Conservation (phyloP, 2,797 vertebrate species). For the Anolis apletophallus region DNA sequence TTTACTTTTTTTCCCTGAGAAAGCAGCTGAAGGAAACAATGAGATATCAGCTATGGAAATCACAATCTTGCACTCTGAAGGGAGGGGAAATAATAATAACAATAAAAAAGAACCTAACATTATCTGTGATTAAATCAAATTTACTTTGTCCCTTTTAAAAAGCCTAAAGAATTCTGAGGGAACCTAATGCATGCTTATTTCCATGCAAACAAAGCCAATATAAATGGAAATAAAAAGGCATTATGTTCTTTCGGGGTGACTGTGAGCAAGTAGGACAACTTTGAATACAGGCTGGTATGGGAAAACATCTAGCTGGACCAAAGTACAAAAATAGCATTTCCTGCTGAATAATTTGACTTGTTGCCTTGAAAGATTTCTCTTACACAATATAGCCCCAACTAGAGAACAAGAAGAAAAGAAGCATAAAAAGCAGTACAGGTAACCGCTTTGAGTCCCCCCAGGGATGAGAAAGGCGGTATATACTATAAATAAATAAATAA, state of each 20-base stretch:
- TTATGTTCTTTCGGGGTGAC: constrained; percentile 20
- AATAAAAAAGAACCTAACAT: constrained; percentile 41
- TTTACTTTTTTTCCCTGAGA: constrained; percentile 2
- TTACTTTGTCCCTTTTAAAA: constrained; percentile 65
- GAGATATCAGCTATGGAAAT: constrained; percentile 51
- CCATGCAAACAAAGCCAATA: constrained; percentile 43
- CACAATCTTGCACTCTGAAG: constrained; percentile 51
- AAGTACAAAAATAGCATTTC: constrained; percentile 4
- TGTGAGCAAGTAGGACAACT: constrained; percentile 21
- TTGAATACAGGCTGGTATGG: background rate
- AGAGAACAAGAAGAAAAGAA: background rate
- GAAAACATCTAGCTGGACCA: constrained; percentile 1
- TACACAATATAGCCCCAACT: background rate
- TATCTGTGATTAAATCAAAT: constrained; percentile 55
- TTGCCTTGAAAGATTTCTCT: background rate
- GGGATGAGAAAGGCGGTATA: too few relatives aligned
- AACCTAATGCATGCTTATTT: constrained; percentile 60
- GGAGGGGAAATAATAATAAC: constrained; percentile 28
- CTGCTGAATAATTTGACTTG: fast-evolving
- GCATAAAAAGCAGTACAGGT: too few relatives aligned
- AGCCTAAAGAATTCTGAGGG: constrained; percentile 44
- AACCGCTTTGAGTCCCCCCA: too few relatives aligned
- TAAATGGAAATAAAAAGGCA: constrained; percentile 61
- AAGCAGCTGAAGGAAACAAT: constrained; percentile 32
- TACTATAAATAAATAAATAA: too few relatives aligned